A percentile compares a stretch with the other conserved stretches of the same genome.
Evolutionary conservation across 2,113 vertebrate genomes (phyloP).

Genomic region (Alouatta palliata): DNA sequence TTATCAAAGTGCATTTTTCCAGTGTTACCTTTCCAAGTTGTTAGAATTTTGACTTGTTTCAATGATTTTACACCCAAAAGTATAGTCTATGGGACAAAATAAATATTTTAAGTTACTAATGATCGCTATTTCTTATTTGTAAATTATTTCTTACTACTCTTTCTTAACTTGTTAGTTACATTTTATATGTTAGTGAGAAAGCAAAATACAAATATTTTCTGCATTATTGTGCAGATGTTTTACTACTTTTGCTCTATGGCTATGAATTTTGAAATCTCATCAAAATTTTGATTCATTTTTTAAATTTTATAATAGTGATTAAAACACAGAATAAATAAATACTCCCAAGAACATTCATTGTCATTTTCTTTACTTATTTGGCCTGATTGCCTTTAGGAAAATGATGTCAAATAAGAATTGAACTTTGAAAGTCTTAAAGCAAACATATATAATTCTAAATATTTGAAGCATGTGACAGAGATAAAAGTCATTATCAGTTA

Average conservation of each 20-base stretch:
- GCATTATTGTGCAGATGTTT: not conserved
- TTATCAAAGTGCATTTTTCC: not conserved
- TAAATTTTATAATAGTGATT: not conserved
- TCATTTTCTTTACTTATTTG: conserved; percentile 26
- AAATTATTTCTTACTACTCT: not conserved
- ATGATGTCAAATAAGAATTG: conserved; percentile 4
- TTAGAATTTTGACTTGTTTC: not conserved
- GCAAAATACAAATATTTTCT: not conserved
- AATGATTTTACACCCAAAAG: not conserved
- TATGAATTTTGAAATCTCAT: not conserved
- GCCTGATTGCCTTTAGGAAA: not conserved
- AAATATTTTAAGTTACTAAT: not conserved
- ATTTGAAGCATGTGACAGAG: not conserved
- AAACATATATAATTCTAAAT: not conserved
- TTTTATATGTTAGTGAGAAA: not conserved
- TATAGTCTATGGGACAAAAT: not conserved
- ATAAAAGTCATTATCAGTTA: not conserved
- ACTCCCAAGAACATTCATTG: not conserved
- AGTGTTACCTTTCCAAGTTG: not conserved
- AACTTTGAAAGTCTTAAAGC: not conserved
- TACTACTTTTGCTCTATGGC: not conserved
- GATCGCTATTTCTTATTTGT: not conserved
- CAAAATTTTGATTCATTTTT: not conserved
- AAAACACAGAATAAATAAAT: not conserved
- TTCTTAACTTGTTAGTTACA: not conserved